Evolutionary conservation across 2,888 invertebrate genomes (phyloP).

Genomic region (Erebia palarica): DNA sequence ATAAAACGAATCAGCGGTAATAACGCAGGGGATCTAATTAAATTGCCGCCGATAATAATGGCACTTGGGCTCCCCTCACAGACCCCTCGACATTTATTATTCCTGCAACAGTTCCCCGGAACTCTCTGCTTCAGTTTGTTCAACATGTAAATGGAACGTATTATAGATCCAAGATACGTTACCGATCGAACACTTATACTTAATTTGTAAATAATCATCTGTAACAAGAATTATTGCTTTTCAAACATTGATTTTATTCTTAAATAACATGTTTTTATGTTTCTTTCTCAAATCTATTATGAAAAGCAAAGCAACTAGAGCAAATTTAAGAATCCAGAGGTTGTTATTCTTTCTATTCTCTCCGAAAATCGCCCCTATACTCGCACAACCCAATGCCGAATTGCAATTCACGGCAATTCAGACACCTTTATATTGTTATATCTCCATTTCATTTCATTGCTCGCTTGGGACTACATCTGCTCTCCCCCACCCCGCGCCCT

Average conservation of each 20-base stretch:
- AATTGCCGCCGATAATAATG: slow-evolving; percentile 81
- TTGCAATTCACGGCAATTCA: slow-evolving; percentile 71
- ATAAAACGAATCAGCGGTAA: slow-evolving; percentile 79
- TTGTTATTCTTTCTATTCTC: slow-evolving; percentile 25
- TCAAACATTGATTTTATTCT: neutral
- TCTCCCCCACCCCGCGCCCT: slow-evolving; percentile 57
- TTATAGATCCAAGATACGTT: slow-evolving; percentile 40
- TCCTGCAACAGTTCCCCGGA: slow-evolving; percentile 63
- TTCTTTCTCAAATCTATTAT: neutral
- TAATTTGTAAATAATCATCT: slow-evolving; percentile 26
- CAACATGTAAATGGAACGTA: slow-evolving; percentile 44
- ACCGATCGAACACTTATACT: slow-evolving; percentile 27
- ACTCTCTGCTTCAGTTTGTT: slow-evolving; percentile 46
- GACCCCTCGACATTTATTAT: slow-evolving; percentile 79
- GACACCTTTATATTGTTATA: slow-evolving; percentile 80
- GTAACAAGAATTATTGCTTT: slow-evolving; percentile 11
- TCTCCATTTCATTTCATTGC: slow-evolving; percentile 77
- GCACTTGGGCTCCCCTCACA: slow-evolving; percentile 70
- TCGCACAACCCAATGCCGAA: slow-evolving; percentile 48
- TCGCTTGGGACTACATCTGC: slow-evolving; percentile 75
- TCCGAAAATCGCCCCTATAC: slow-evolving; percentile 31
- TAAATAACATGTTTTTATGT: neutral
- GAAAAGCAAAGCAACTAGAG: slow-evolving; percentile 7
- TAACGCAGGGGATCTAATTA: slow-evolving; percentile 80
- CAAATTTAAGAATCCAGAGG: slow-evolving; percentile 4